Evolutionary conservation across 35 echinoderm and acorn worm genomes (phyloP), one percentile per base, ranked within the genome.

Genomic region (Ophioderma brevispina): DNA sequence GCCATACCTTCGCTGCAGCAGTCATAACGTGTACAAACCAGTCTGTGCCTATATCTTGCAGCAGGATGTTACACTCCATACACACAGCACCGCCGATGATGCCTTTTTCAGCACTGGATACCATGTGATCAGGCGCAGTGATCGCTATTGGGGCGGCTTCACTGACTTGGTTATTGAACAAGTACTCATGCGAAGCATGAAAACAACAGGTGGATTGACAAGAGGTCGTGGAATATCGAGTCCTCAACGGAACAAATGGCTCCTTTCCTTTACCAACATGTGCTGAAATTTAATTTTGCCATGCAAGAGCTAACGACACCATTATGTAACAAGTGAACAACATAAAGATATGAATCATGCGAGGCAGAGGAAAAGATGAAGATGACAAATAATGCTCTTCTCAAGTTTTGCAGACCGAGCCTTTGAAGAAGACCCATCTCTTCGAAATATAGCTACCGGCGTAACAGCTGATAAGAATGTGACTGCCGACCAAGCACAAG

Each of bases 171-270:
- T 82, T 2, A 96, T 90, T 38, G 90, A 96, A 36, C 90, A 96
- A 59, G 83, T 90, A 1, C 78, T 93, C 15, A 96, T 92, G 87
- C 87, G 94, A 75, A 90, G 90, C 35, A 33, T 96, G 1, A 96
- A 96, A 33, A 86, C 81, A 35, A 92, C 59, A 39, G 91, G 94
- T 55, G 87, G 87, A 13, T 56, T 90, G 49, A 96, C 91, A 13
- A 42, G 91, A 41, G 94, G 90, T 10, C 38, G 87, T 85, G 90
- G 87, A 11, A 85, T 96, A 39, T 70, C n/a, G 3, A 80, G 89
- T 31, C 55, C 39, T 40, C 78, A 89, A 50, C 64, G 87, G 23
- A 34, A 35, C 8, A 28, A 11, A 1, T 94, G 92, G 92, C 41
- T 92, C 0, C 46, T 94, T 0, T 87, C 55, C 4, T 46, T n/a